phyloP scores from a whole-genome alignment of 2,797 vertebrate species.

The Gallirallus australis region DNA sequence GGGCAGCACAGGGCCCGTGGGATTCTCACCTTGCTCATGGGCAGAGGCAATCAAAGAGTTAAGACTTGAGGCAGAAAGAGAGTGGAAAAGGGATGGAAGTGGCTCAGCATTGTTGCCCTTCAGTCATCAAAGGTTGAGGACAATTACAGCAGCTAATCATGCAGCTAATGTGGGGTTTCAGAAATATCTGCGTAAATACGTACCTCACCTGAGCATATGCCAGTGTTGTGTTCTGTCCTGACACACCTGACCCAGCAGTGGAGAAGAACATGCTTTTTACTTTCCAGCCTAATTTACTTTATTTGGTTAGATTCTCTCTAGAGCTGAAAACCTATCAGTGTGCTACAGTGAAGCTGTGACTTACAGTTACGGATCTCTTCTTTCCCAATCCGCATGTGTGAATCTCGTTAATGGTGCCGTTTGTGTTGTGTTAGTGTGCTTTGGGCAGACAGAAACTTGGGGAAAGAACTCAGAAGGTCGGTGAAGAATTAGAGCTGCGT shows the following conservation, averaged over 20 bases:
- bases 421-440: background rate
- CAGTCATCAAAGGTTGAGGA: background rate
- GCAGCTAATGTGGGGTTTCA: background rate
- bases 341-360: background rate
- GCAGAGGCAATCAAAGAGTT: background rate
- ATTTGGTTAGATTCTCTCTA: background rate
- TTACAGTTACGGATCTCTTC: background rate
- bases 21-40: background rate
- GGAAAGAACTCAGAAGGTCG: background rate
- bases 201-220: background rate
- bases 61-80: background rate
- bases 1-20: background rate
- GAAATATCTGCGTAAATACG: background rate
- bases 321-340: background rate
- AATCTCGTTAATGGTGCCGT: background rate
- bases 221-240: background rate
- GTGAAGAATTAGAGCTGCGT: background rate
- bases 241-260: background rate
- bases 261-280: background rate
- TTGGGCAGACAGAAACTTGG: background rate
- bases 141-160: background rate
- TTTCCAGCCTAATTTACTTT: background rate
- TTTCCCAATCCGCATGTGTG: accelerated
- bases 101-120: background rate
- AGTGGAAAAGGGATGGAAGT: background rate